A percentile compares a stretch with the other conserved stretches of the same genome.
phyloP scores from a whole-genome alignment of 2,888 invertebrate species.

The Eledone cirrhosa region DNA sequence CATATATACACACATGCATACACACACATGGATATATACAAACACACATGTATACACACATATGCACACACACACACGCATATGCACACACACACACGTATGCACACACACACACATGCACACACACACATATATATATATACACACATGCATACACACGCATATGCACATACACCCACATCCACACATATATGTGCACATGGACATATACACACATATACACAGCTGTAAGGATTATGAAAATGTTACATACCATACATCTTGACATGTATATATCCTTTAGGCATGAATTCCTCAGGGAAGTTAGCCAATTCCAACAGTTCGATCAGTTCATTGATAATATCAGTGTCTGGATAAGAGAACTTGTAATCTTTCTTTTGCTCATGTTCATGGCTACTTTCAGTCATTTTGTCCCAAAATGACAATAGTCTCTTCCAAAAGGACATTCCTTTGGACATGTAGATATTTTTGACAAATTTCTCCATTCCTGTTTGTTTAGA shows the following conservation, averaged over 20 bases:
- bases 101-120: too few species aligned
- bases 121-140: too few species aligned
- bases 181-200: too few species aligned
- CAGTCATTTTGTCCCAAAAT: not conserved
- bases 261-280: conserved; percentile 26
- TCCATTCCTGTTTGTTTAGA: not conserved
- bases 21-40: too few species aligned
- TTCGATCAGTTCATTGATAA: not conserved
- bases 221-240: not conserved
- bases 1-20: too few species aligned
- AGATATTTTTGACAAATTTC: not conserved
- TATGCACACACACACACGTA: too few species aligned
- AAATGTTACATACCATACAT: conserved; percentile 16
- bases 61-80: too few species aligned
- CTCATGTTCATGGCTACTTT: not conserved
- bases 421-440: not conserved
- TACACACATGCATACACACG: too few species aligned
- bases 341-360: not conserved
- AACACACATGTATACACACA: too few species aligned
- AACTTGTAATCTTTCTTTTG: not conserved
- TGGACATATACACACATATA: too few species aligned
- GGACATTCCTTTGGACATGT: not conserved
- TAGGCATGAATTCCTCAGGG: conserved; percentile 14
- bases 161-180: too few species aligned
- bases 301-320: conserved; percentile 25